A percentile compares a stretch with the other conserved stretches of the same genome.
Conservation (phyloP, 2,888 invertebrate genomes). For the Ectemnius cavifrons region DNA sequence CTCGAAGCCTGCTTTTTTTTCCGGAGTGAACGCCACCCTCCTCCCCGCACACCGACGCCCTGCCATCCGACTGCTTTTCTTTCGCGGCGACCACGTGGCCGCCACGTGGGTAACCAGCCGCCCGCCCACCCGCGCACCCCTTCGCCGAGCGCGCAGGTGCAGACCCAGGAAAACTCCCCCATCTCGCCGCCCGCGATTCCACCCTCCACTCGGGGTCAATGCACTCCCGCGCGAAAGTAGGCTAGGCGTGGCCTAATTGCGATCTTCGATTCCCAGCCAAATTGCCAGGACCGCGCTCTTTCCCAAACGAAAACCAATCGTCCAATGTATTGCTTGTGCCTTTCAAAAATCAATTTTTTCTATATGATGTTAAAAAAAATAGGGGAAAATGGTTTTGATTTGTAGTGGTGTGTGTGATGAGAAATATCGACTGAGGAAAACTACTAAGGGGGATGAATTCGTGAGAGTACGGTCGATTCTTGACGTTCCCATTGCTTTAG, state of each 20-base stretch:
- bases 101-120: conserved; percentile 62
- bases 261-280: conserved; percentile 38
- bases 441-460: background rate
- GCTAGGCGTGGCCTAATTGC: conserved; percentile 70
- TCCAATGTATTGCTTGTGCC: too few relatives aligned
- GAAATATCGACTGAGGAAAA: background rate
- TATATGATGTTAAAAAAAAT: too few relatives aligned
- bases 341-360: too few relatives aligned
- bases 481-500: conserved; percentile 13
- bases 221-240: conserved; percentile 61
- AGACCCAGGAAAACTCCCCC: conserved; percentile 48
- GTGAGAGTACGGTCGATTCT: conserved; percentile 6
- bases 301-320: background rate
- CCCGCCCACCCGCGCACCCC: background rate
- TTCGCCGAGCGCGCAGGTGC: conserved; percentile 62
- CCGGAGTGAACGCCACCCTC: conserved; percentile 48
- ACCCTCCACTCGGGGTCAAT: conserved; percentile 56
- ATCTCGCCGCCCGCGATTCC: conserved; percentile 41
- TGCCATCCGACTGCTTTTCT: conserved; percentile 39
- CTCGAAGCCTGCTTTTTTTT: conserved; percentile 54
- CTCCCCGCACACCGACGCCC: conserved; percentile 33
- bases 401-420: background rate
- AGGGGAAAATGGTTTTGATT: too few relatives aligned
- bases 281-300: conserved; percentile 10
- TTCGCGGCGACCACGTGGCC: conserved; percentile 65